Base-by-base conservation (phyloP, 1,140 invertebrate genomes). In the Drosophila guanche region DNA sequence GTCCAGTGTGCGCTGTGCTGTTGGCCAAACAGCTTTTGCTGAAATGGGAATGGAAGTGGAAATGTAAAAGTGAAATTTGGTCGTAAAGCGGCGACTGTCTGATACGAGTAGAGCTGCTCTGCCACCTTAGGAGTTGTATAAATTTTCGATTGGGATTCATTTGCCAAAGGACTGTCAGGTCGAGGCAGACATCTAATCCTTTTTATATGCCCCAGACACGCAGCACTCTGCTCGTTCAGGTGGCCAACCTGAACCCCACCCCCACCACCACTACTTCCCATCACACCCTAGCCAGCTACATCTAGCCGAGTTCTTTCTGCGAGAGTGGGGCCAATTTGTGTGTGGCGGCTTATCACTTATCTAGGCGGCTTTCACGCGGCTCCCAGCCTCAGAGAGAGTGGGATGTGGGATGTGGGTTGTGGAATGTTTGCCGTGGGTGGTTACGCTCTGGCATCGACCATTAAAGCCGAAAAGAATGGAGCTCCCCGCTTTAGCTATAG, bases 291-390 rank as follows among this genome's bases (percentile, higher is more conserved):
- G 2, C 7, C 27, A 7, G 10, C 3, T 10, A 12, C 10, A 12
- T 12, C 33, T 37, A 37, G 33, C 8, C 10, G 3, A 2, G 27
- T 8, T 37, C 4, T 37, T 37, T 37, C 4, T 1, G 8, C 3
- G 1, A 5, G 42, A 48, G 58, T 58, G 65, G 57, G 66, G 69
- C 56, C 72, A 84, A 83, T 83, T 83, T 80, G 72, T 79, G 80
- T 76, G 73, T 66, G 76, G 76, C 79, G 72, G 80, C 80, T 85
- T 84, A 84, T 84, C 80, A 84, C 80, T 84, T 84, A 84, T 85
- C 80, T 72, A 50, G 60, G 52, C 52, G 71, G 59, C 62, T 67
- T 67, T 66, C 48, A 51, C 48, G 29, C 6, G 45, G 41, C 47
- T 59, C 22, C 47, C 4, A 25, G 23, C 23, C 23, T 4, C 33